Percentiles rank a stretch among this genome's conserved stretches.
Evolutionary conservation across 92 coral and sea anemone species (phyloP).

Genomic region (Bergia puertoricense): DNA sequence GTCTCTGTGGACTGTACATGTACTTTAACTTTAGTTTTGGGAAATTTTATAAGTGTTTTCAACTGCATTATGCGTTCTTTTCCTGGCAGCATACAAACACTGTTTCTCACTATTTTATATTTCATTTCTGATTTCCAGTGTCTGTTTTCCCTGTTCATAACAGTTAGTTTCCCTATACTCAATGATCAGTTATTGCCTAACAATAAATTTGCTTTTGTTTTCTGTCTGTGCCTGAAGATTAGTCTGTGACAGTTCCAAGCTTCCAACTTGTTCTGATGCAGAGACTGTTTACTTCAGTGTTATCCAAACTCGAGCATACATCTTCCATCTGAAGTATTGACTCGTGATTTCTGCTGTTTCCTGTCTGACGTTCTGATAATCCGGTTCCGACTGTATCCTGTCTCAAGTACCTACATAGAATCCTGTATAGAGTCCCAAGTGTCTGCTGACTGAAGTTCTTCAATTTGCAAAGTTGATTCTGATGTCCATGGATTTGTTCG

Average conservation of each 20-base stretch:
- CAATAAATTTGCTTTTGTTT: conserved; percentile 17
- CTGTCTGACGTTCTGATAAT: conserved; percentile 7
- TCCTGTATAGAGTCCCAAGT: conserved; percentile 9
- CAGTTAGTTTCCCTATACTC: neutral
- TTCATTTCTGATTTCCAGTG: neutral
- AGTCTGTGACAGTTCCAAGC: conserved; percentile 41
- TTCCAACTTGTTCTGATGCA: conserved; percentile 41
- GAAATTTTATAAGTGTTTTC: neutral
- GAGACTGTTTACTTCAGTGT: conserved; percentile 31
- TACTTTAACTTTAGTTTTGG: neutral
- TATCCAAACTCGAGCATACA: conserved; percentile 22
- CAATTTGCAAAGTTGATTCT: conserved; percentile 4
- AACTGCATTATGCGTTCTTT: neutral
- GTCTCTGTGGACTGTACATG: neutral
- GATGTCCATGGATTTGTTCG: conserved; percentile 13
- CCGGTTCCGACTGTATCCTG: conserved; percentile 38
- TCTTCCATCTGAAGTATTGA: conserved; percentile 22
- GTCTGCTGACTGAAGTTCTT: conserved; percentile 29
- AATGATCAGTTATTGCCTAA: conserved; percentile 18
- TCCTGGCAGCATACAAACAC: no score
- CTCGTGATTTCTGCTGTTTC: conserved; percentile 22
- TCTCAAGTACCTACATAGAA: conserved; percentile 1
- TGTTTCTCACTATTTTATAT: neutral
- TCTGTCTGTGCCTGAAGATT: conserved; percentile 35
- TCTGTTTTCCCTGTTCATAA: neutral